A percentile compares a stretch with the other conserved stretches of the same genome.
These are phyloP conservation scores for Cryptotermes secundus DNA, from an alignment of 1,140 invertebrate genomes.

Conservation along the genomic window DNA sequence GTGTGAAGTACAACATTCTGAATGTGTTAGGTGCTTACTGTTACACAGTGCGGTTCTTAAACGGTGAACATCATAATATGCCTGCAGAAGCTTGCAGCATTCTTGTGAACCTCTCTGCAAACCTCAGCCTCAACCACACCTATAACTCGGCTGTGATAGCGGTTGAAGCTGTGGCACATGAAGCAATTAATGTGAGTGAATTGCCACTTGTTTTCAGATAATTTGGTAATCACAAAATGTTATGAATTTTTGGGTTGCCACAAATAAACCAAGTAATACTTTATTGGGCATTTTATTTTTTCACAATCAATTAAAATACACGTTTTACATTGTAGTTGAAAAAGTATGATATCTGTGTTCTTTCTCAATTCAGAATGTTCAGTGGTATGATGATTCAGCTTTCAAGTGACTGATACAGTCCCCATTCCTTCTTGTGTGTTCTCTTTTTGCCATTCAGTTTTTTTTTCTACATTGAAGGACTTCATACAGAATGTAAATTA, in stretches of 20 bases:
- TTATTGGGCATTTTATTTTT: background rate
- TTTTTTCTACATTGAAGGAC: too few species aligned
- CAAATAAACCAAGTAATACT: background rate
- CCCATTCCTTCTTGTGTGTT: too few species aligned
- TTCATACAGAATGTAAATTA: too few species aligned
- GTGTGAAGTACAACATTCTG: constrained; percentile 65
- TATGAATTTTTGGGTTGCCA: background rate
- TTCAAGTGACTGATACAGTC: too few species aligned
- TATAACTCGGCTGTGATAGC: constrained; percentile 61
- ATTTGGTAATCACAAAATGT: background rate
- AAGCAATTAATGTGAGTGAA: constrained; percentile 54
- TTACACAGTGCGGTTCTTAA: constrained; percentile 64
- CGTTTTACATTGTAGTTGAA: too few species aligned
- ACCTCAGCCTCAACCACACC: constrained; percentile 59
- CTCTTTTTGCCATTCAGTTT: too few species aligned
- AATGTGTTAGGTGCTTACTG: constrained; percentile 70
- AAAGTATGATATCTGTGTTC: too few species aligned
- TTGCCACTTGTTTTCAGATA: too few species aligned
- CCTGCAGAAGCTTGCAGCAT: constrained; percentile 56
- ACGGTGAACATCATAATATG: constrained; percentile 66
- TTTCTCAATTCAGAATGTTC: too few species aligned
- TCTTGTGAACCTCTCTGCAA: constrained; percentile 60
- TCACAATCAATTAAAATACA: too few species aligned
- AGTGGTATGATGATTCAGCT: too few species aligned
- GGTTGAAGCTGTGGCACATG: constrained; percentile 59